These are phyloP conservation scores for Probosciger aterrimus DNA, from an alignment of 2,113 vertebrate species.

Conservation along the genomic window DNA sequence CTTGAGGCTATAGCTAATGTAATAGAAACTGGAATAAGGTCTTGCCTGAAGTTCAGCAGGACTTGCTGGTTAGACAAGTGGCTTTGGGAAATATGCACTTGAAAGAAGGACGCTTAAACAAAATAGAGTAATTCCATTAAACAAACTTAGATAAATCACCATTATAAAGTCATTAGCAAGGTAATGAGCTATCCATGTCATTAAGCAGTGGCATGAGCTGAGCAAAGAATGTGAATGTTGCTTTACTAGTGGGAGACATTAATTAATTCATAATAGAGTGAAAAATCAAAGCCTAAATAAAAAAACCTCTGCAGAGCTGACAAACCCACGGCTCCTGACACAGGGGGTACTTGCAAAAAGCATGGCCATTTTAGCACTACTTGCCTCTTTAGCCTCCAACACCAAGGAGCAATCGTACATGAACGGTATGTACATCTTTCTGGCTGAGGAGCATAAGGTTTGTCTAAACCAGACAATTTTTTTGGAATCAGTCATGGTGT, in stretches of 20 bases:
- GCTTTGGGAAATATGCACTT: background rate
- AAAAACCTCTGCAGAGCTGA: background rate
- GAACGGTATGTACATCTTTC: background rate
- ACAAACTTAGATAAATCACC: slow-evolving; percentile 29
- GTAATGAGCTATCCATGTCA: slow-evolving; percentile 43
- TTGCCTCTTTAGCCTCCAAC: background rate
- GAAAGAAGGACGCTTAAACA: background rate
- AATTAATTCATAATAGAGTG: slow-evolving; percentile 17
- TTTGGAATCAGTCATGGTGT: background rate
- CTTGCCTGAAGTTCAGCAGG: background rate
- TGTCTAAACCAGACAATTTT: background rate
- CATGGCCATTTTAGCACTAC: background rate
- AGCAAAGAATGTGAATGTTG: background rate
- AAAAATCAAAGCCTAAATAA: background rate
- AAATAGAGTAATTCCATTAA: slow-evolving; percentile 21
- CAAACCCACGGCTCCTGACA: background rate
- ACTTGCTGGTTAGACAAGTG: background rate
- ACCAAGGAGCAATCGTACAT: background rate
- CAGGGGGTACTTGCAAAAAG: background rate
- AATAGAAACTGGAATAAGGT: background rate
- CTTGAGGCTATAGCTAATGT: background rate
- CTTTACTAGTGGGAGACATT: slow-evolving; percentile 4
- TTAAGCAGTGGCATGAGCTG: slow-evolving; percentile 19
- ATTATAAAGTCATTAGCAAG: slow-evolving; percentile 53
- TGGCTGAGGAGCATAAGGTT: background rate